phyloP scores from a whole-genome alignment of 2,113 vertebrate species.

The Rhombomys opimus region DNA sequence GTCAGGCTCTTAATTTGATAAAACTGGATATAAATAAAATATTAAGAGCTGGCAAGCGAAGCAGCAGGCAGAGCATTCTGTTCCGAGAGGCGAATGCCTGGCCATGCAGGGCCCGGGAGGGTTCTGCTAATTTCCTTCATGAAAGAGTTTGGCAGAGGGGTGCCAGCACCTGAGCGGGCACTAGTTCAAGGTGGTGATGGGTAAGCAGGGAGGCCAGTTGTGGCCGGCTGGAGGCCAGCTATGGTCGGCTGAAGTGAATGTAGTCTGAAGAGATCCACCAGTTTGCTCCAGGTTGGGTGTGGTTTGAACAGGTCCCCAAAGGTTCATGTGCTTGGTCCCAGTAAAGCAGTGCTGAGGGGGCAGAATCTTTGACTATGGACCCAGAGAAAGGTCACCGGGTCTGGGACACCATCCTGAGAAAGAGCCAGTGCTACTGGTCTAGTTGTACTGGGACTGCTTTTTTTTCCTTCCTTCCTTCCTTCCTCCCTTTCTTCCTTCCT shows the following conservation, averaged over 20 bases:
- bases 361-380: neutral
- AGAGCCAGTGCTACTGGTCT: neutral
- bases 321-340: neutral
- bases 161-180: neutral
- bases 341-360: neutral
- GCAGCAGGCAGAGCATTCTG: neutral
- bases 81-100: neutral
- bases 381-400: neutral
- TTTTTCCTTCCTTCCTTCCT: too few species aligned
- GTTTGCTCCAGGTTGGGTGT: neutral
- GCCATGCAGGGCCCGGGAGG: neutral
- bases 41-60: constrained; percentile 14
- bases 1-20: constrained; percentile 25
- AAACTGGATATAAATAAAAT: constrained; percentile 15
- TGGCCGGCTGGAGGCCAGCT: too few species aligned
- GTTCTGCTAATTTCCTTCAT: neutral
- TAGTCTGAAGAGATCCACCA: neutral
- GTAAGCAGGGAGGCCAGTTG: too few species aligned
- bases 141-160: neutral
- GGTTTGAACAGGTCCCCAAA: neutral
- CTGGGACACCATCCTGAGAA: neutral
- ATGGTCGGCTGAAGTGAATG: neutral
- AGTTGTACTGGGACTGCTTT: neutral
- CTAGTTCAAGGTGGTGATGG: neutral
- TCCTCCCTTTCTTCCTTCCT: too few species aligned